Base-by-base conservation (phyloP, 2,888 invertebrate species). In the Sabellastarte sp. region DNA sequence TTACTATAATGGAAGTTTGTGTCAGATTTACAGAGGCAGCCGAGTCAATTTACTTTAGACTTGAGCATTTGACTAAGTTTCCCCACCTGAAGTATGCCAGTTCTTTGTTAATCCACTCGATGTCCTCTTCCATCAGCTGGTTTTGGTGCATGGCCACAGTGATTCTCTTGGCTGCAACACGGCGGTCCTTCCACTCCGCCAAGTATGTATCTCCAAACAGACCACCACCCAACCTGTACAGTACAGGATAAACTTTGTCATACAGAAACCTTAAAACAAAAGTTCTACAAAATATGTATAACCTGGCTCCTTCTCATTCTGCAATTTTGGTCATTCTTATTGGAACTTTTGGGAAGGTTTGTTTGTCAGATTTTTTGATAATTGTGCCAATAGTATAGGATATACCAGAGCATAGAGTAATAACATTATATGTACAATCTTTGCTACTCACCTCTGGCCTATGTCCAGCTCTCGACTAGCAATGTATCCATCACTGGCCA, bases 141-240 rank as follows among this genome's bases (percentile, higher is more conserved):
- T 76, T 75, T 50, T 74, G 66, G 62, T 80, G 80, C 59, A 80
- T 72, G 55, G 76, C 75, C 5, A 79, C 73, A 0, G 79, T 80
- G 55, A 82, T 69, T 33, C 81, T 69, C 65, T 81, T 82, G 3
- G 79, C 75, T 0, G 80, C 75, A 3, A 82, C 77, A 1, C 70
- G 73, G 50, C 74, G 71, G 31, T 77, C 77, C 2, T 73, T 73
- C 74, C 75, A 80, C n/a, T 76, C 71, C 1, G 74, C 82, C 10
- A 80, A 65, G 70, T 81, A 79, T 0, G 82, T 80, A 71, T 82
- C 82, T 4, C 78, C 77, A 68, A 79, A 82, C 29, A 77, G 64
- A 24, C 80, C 77, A 2, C 81, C 80, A 15, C 81, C 81, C 4
- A 82, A 67, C 64, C 82, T 82, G 57, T 4, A 56, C n/a, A n/a